Conservation (phyloP, 2,888 invertebrate genomes). For the Pandemis cinnamomeana region DNA sequence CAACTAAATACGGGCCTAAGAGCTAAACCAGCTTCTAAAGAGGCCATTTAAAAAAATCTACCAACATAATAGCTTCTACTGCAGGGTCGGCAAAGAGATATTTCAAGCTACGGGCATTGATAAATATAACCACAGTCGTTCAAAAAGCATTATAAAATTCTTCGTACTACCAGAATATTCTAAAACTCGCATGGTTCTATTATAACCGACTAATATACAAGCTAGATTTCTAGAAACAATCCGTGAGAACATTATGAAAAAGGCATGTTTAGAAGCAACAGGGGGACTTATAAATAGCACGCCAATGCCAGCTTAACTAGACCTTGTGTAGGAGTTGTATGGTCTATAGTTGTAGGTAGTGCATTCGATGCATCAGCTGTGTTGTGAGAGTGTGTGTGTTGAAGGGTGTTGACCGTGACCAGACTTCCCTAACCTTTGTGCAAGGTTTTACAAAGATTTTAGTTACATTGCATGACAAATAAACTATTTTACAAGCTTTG, state of each 20-base stretch:
- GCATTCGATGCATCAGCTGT: slow-evolving; percentile 25
- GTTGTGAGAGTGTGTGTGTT: neutral
- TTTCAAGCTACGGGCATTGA: no score
- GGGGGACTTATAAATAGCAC: slow-evolving; percentile 19
- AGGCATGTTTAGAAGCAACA: neutral
- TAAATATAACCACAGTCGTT: no score
- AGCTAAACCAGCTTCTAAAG: neutral
- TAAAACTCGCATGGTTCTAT: neutral
- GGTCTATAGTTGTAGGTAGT: neutral
- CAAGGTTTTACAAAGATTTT: neutral
- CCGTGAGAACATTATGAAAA: slow-evolving; percentile 20
- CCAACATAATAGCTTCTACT: neutral
- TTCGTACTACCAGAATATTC: neutral
- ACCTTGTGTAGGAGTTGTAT: neutral
- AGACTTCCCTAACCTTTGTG: slow-evolving; percentile 24
- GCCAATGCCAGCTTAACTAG: neutral
- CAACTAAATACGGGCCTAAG: no score
- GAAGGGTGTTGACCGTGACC: slow-evolving; percentile 32
- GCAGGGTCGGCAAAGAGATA: neutral
- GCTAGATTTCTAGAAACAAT: slow-evolving; percentile 29
- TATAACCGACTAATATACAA: neutral
- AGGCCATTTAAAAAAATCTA: no score
- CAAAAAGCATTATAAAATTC: neutral
- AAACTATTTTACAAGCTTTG: no score
- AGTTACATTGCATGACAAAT: no score